Percentiles rank a stretch among this genome's conserved stretches.
phyloP scores from a whole-genome alignment of 2,888 invertebrate genomes.

The Drosophila anceps region DNA sequence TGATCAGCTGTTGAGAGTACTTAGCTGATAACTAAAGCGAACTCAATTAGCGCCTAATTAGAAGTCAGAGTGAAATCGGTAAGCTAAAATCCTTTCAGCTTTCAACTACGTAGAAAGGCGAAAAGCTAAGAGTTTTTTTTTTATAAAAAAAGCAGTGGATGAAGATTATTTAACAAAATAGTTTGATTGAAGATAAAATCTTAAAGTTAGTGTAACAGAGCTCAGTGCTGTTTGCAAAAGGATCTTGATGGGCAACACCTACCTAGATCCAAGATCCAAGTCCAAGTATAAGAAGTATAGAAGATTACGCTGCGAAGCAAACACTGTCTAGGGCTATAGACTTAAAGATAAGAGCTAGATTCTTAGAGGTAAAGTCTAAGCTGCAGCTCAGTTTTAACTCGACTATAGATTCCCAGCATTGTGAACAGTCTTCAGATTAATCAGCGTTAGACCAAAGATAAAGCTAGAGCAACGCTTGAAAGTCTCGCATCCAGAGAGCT shows the following conservation, averaged over 20 bases:
- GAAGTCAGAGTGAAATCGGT: not conserved
- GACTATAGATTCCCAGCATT: too few relatives aligned
- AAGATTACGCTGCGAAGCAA: not conserved
- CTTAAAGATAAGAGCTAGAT: not conserved
- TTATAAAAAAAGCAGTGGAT: not conserved
- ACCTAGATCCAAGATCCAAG: not conserved
- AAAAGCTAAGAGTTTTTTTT: not conserved
- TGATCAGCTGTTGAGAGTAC: not conserved
- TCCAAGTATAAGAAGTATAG: not conserved
- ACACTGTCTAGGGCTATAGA: not conserved
- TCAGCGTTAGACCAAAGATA: too few relatives aligned
- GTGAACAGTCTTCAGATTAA: not conserved
- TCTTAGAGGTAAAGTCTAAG: not conserved
- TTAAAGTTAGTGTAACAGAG: not conserved
- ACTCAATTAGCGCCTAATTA: slow-evolving; percentile 1
- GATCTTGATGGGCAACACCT: not conserved
- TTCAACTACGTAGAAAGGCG: not conserved
- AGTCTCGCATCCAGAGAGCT: not conserved
- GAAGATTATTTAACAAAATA: not conserved
- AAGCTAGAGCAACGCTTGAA: not conserved
- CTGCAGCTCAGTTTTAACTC: too few relatives aligned
- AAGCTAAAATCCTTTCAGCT: not conserved
- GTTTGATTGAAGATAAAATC: not conserved
- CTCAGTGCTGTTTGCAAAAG: not conserved
- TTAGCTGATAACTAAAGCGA: not conserved